These are phyloP conservation scores for Andrena marginata DNA, from an alignment of 2,888 invertebrate species.

Conservation along the genomic window DNA sequence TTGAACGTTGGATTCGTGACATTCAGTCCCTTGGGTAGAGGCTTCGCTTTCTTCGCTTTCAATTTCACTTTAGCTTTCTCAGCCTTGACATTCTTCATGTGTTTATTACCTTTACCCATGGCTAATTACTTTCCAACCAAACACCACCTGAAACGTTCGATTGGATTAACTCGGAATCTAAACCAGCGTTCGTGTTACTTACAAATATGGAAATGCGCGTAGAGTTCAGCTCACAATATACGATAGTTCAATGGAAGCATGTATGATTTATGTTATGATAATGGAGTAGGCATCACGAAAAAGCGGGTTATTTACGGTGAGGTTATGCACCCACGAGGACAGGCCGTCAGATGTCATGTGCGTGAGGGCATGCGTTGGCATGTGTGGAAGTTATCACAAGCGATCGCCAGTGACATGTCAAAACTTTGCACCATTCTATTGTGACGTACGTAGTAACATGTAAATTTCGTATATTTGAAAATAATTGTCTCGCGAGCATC, in stretches of 20 bases:
- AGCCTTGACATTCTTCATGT: slow-evolving; percentile 91
- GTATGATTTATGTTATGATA: neutral
- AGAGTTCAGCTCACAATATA: neutral
- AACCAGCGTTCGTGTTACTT: neutral
- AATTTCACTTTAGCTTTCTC: slow-evolving; percentile 96
- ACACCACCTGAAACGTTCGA: neutral
- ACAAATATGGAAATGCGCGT: neutral
- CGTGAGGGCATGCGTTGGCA: neutral
- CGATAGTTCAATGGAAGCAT: neutral
- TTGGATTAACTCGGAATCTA: neutral
- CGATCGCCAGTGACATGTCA: slow-evolving; percentile 16
- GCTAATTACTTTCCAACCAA: neutral
- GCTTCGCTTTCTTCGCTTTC: slow-evolving; percentile 89
- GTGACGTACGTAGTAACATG: slow-evolving; percentile 6
- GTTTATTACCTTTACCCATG: slow-evolving; percentile 87
- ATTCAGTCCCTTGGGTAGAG: slow-evolving; percentile 94
- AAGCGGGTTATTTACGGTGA: neutral
- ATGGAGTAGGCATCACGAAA: neutral
- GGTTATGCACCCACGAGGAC: slow-evolving; percentile 22
- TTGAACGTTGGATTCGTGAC: slow-evolving; percentile 96
- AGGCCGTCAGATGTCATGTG: slow-evolving; percentile 7
- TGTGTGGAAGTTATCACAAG: neutral
- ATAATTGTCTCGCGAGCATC: neutral
- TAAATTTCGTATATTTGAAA: slow-evolving; percentile 26
- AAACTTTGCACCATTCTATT: neutral